Evolutionary conservation across 2,888 invertebrate genomes (phyloP).

Genomic region (Rhodophaea formosa): DNA sequence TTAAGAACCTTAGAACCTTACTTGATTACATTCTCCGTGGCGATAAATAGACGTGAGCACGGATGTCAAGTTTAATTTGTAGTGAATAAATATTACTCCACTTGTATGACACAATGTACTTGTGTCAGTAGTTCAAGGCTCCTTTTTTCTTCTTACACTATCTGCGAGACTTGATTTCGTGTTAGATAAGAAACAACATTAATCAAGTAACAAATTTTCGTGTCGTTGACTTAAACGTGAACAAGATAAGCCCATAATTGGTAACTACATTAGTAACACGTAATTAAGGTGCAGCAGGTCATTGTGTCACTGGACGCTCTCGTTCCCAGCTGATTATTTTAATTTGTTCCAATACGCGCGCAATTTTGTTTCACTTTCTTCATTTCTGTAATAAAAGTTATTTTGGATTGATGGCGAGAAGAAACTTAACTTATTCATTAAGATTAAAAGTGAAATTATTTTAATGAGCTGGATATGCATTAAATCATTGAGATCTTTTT

Average conservation of each 20-base stretch:
- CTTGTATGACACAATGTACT: no score
- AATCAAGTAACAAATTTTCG: background rate
- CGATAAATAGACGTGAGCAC: no score
- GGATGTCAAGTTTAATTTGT: no score
- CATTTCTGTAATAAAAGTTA: constrained; percentile 5
- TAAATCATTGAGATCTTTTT: no score
- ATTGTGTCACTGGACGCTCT: constrained; percentile 4
- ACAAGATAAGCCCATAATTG: background rate
- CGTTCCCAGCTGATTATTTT: constrained; percentile 1
- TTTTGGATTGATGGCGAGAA: background rate
- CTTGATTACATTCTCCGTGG: no score
- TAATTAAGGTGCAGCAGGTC: background rate
- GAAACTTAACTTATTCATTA: background rate
- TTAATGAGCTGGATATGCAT: no score
- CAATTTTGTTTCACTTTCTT: constrained; percentile 12
- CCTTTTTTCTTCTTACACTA: no score
- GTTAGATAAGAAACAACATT: no score
- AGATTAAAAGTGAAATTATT: constrained; percentile 5
- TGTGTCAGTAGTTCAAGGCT: no score
- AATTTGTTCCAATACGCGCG: constrained; percentile 6
- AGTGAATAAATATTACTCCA: no score
- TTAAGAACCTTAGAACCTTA: no score
- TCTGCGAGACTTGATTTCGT: no score
- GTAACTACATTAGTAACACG: background rate
- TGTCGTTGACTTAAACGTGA: background rate